Percentiles rank a stretch among this genome's conserved stretches.
These are phyloP conservation scores for Seira ritae DNA, from an alignment of 2,888 invertebrate genomes.

Conservation along the genomic window DNA sequence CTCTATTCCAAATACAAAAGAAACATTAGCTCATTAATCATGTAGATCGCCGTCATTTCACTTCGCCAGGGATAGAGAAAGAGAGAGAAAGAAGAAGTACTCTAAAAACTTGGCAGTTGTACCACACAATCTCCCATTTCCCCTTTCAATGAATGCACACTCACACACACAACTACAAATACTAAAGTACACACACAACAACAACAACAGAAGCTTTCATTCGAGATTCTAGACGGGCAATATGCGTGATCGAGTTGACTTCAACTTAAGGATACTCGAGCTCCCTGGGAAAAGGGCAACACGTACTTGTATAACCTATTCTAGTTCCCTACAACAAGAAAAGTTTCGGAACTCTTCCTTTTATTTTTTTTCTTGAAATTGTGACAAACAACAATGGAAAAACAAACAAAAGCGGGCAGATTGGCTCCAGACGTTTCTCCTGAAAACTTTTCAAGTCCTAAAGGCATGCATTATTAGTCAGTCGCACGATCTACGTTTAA, in stretches of 20 bases:
- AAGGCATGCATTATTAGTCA: no score
- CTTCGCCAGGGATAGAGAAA: not conserved
- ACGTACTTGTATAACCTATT: not conserved
- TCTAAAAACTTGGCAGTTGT: no score
- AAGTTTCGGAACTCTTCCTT: not conserved
- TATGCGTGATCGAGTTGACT: constrained; percentile 1
- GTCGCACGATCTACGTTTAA: no score
- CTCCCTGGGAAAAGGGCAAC: not conserved
- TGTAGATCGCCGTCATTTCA: constrained; percentile 54
- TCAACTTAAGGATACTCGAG: no score
- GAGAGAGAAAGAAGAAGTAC: not conserved
- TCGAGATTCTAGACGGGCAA: not conserved
- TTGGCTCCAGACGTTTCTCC: not conserved
- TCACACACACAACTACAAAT: no score
- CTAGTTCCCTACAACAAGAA: not conserved
- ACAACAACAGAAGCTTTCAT: no score
- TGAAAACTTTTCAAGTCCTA: no score
- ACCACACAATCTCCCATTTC: no score
- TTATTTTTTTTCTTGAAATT: no score
- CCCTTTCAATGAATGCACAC: no score
- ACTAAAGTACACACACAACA: no score
- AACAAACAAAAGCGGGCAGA: not conserved
- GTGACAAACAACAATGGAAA: not conserved
- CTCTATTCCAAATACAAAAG: constrained; percentile 19
- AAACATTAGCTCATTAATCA: constrained; percentile 53